A percentile compares a stretch with the other conserved stretches of the same genome.
Conservation (phyloP, 1,140 invertebrate genomes). For the Saccostrea cuccullata region DNA sequence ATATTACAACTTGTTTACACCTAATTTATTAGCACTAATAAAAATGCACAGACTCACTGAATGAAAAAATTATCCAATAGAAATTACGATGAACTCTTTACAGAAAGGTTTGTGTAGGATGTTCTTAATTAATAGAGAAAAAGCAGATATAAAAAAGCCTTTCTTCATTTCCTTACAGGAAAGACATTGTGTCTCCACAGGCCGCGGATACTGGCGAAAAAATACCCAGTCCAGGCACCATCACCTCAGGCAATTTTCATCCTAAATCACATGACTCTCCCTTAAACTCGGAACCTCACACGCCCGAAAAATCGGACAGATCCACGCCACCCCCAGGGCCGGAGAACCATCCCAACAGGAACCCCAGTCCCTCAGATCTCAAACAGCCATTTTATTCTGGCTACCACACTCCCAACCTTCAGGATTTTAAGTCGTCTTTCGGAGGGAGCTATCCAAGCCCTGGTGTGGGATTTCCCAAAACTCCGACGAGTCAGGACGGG, state of each 20-base stretch:
- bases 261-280: constrained; percentile 42
- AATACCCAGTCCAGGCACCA: constrained; percentile 41
- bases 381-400: constrained; percentile 16
- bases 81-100: neutral
- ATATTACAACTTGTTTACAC: neutral
- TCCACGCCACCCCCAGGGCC: neutral
- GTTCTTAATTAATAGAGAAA: neutral
- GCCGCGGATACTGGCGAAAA: constrained; percentile 66
- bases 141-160: constrained; percentile 6
- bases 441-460: constrained; percentile 14
- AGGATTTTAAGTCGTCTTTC: constrained; percentile 12
- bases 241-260: constrained; percentile 9
- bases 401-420: neutral
- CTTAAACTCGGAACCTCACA: constrained; percentile 20
- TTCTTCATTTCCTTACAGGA: constrained; percentile 62
- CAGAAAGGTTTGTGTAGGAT: neutral
- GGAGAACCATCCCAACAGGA: neutral
- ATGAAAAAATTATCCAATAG: neutral
- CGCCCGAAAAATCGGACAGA: constrained; percentile 26
- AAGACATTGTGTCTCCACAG: constrained; percentile 67
- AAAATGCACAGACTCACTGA: neutral
- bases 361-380: constrained; percentile 8
- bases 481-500: neutral
- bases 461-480: constrained; percentile 8
- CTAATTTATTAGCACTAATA: neutral